Evolutionary conservation across 2,113 vertebrate genomes (phyloP).

Genomic region (Isurus oxyrinchus): DNA sequence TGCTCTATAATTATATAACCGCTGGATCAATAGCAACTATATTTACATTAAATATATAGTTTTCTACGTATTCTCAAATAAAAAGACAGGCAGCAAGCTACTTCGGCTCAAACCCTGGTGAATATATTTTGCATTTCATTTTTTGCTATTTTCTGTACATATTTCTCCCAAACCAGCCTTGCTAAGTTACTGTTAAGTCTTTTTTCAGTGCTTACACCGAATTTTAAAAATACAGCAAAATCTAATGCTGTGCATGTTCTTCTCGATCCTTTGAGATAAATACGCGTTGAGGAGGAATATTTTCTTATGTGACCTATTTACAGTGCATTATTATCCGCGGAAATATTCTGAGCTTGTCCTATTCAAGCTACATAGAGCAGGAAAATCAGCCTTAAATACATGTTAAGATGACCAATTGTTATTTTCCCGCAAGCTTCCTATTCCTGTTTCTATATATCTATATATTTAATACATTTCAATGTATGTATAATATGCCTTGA

Average conservation of each 20-base stretch:
- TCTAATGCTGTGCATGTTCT: background rate
- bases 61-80: background rate
- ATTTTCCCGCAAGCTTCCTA: background rate
- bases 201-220: background rate
- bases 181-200: background rate
- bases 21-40: conserved; percentile 18
- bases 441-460: background rate
- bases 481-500: conserved; percentile 31
- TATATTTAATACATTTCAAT: conserved; percentile 26
- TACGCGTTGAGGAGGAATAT: background rate
- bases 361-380: background rate
- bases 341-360: background rate
- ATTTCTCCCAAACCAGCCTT: background rate
- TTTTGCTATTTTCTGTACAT: background rate
- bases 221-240: background rate
- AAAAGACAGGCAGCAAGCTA: background rate
- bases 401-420: background rate
- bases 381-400: background rate
- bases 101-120: background rate
- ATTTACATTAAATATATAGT: conserved; percentile 16
- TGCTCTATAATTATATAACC: conserved; percentile 13
- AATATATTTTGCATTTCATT: conserved; percentile 16
- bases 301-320: conserved; percentile 21
- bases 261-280: background rate
- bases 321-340: background rate